Evolutionary conservation across 2,113 vertebrate genomes (phyloP), one percentile per base, ranked within the genome.

Genomic region (Arenaria interpres): DNA sequence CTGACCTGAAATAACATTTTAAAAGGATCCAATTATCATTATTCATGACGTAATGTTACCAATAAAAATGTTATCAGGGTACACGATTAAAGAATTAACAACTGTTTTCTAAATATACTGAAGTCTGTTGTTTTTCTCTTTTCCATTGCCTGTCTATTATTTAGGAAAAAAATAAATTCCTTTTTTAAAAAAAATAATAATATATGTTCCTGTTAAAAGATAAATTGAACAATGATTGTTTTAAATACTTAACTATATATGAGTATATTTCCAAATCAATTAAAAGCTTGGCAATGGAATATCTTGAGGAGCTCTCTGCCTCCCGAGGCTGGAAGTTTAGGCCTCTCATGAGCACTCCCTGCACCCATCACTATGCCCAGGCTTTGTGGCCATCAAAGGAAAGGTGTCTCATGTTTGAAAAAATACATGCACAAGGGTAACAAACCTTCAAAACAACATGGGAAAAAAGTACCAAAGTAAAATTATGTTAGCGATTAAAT

Each of bases 381-480:
- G 14, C 7, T 80, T 73, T 0, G 0, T 9, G 33, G 5, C 3
- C 5, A 5, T 10, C 11, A 9, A 64, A 68, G 20, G 6, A 56
- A 87, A 74, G 4, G 3, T 33, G 19, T 35, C 17, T 64, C 3
- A 1, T 37, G 10, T 6, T 68, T 22, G 21, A 20, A 75, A 79
- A 60, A 77, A 73, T n/a, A 60, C 46, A 28, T 11, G 22, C 17
- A 37, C 32, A 59, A 43, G 6, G 23, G 6, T 57, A 88, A 45
- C 5, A 74, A 66, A 27, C 2, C 2, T 75, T 63, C 51, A 82
- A 54, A 90, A 27, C 8, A 88, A 53, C 50, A 28, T 10, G 46
- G 6, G 5, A 19, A 46, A 67, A 83, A 20, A 27, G 23, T 23
- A 43, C 25, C 14, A 35, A 57, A 60, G 16, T 57, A 56, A 88